Evolutionary conservation across 2,113 vertebrate species (phyloP).

Genomic region (Columba livia): DNA sequence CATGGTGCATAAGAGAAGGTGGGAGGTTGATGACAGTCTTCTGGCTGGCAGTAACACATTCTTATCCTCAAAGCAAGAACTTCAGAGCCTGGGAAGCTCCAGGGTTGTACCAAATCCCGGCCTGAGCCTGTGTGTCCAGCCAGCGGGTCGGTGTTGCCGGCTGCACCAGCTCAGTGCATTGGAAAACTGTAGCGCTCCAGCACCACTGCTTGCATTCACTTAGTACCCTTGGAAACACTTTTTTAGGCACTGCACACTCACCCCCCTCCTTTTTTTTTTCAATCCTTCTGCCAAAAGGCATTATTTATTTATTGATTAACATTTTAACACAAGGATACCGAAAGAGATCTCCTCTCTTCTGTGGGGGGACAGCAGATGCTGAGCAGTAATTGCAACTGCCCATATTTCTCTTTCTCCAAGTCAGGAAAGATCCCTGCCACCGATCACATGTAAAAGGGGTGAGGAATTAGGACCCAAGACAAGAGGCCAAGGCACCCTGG

Average conservation of each 20-base stretch:
- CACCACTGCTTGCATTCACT: background rate
- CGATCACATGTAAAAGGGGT: background rate
- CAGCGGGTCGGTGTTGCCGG: fast-evolving
- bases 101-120: fast-evolving
- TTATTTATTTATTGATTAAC: background rate
- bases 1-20: background rate
- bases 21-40: background rate
- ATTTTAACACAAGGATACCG: background rate
- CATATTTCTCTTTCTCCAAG: background rate
- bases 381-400: fast-evolving
- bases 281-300: background rate
- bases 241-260: background rate
- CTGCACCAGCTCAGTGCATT: fast-evolving
- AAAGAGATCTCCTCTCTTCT: background rate
- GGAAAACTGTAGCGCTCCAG: background rate
- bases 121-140: fast-evolving
- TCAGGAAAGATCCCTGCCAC: background rate
- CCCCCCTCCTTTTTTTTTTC: fast-evolving
- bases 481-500: background rate
- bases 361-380: background rate
- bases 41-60: fast-evolving
- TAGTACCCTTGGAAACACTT: fast-evolving
- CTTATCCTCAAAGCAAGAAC: background rate
- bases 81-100: fast-evolving
- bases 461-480: background rate